Percentiles rank a stretch among this genome's conserved stretches.
These are phyloP conservation scores for Dendroctonus valens DNA, from an alignment of 1,140 invertebrate genomes.

Conservation along the genomic window DNA sequence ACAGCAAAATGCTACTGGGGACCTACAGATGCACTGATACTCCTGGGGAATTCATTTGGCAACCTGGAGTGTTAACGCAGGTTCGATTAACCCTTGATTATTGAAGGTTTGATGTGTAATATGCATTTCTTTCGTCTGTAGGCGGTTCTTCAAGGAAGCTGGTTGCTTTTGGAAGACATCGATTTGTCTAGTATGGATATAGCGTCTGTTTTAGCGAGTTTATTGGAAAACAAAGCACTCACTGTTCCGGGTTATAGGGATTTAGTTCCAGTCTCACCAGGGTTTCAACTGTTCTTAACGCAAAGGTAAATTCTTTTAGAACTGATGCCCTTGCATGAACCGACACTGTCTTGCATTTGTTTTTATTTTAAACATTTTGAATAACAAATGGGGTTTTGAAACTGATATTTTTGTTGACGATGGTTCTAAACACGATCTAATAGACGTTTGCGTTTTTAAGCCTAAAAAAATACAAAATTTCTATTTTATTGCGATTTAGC, in stretches of 20 bases:
- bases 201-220: slow-evolving; percentile 77
- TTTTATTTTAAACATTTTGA: too few species aligned
- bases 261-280: slow-evolving; percentile 70
- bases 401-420: too few species aligned
- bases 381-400: too few species aligned
- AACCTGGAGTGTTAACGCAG: slow-evolving; percentile 85
- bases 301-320: slow-evolving; percentile 61
- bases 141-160: slow-evolving; percentile 84
- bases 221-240: slow-evolving; percentile 82
- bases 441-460: background rate
- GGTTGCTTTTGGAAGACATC: slow-evolving; percentile 95
- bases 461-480: slow-evolving; percentile 15
- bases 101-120: background rate
- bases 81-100: slow-evolving; percentile 48
- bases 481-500: too few species aligned
- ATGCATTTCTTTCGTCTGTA: slow-evolving; percentile 47
- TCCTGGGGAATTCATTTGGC: slow-evolving; percentile 97
- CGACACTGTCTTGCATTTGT: too few species aligned
- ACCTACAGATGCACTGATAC: slow-evolving; percentile 94
- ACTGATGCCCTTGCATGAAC: too few species aligned
- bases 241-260: slow-evolving; percentile 86
- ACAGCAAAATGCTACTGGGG: slow-evolving; percentile 91
- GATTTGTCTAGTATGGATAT: slow-evolving; percentile 93
- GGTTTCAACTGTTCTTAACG: slow-evolving; percentile 91
- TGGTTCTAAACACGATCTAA: too few species aligned